Evolutionary conservation across 1,140 invertebrate species (phyloP), one percentile per base, ranked within the genome.

Genomic region (Dendroctonus valens): DNA sequence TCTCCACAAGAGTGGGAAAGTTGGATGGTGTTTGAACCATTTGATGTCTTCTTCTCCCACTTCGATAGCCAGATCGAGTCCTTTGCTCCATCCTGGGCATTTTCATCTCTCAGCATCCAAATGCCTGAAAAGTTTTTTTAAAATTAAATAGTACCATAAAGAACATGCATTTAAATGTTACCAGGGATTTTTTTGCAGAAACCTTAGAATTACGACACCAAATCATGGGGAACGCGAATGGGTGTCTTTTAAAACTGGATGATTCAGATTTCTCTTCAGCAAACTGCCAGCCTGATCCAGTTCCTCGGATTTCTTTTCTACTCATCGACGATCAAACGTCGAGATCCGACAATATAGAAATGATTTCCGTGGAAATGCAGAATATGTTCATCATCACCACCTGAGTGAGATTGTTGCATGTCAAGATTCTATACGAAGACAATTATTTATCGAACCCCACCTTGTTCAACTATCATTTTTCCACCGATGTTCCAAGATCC

Each of bases 311-410:
- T 53, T 81, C 77, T 14, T 81, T 79, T 44, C 82, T 76, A 26
- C 77, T 78, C 41, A 83, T 68, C 14, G 78, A 15, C 67, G 72
- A 11, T 81, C 80, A 61, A 87, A 86, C 67, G 81, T 44, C 81
- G 75, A 3, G 82, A 79, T 8, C 81, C 89, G 0, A 89, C 81
- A 0, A 91, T 82, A 71, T 86, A 84, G 76, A 91, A 91, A 71
- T 81, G 85, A 77, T 91, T 86, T 2, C 91, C 90, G 72, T 92
- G 90, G 8, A 91, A 78, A 75, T 92, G 89, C 68, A 91, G 88
- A 6, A 90, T 85, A 73, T 91, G 83, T 60, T 83, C 80, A 50
- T 87, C 84, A 9, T 83, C 80, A 63, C 84, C 84, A 61, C 85
- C 88, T 83, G 75, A 41, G 9, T 51, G 8, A n/a, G n/a, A n/a